phyloP scores from a whole-genome alignment of 1,140 invertebrate genomes.

The Atta colombica region DNA sequence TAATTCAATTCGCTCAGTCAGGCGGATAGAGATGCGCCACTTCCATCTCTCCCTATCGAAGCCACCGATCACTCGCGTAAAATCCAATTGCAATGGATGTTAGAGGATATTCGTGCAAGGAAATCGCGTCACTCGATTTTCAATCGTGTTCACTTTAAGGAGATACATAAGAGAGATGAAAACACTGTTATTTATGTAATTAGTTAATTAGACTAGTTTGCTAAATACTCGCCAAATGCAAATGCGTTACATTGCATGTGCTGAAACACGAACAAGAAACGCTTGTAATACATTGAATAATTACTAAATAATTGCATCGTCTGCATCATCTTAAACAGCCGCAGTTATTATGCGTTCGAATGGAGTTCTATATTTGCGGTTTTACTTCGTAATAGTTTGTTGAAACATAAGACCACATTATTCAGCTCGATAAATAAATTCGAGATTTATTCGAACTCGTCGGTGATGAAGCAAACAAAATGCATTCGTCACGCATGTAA shows the following conservation, averaged over 20 bases:
- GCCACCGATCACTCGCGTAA: constrained; percentile 22
- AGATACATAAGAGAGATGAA: neutral
- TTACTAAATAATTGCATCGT: neutral
- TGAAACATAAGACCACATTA: constrained; percentile 72
- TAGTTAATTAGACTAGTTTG: neutral
- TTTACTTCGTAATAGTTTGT: constrained; percentile 74
- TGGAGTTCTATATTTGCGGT: constrained; percentile 54
- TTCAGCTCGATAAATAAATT: constrained; percentile 74
- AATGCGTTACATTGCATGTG: neutral
- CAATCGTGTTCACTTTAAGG: neutral
- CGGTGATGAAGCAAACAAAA: constrained; percentile 54
- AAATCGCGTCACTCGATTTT: constrained; percentile 17
- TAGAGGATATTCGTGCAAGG: constrained; percentile 23
- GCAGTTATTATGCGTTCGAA: neutral
- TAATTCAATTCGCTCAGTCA: constrained; percentile 70
- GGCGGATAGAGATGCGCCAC: constrained; percentile 24
- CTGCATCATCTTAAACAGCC: constrained; percentile 2
- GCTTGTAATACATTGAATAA: neutral
- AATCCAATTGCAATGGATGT: constrained; percentile 32
- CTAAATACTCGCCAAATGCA: neutral
- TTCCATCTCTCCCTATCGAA: neutral
- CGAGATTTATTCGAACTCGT: constrained; percentile 65
- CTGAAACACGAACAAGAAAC: neutral
- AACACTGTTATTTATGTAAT: neutral
- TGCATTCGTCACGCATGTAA: constrained; percentile 3